Base-by-base conservation (phyloP, 2,888 invertebrate genomes). In the Drosophila prolongata region DNA sequence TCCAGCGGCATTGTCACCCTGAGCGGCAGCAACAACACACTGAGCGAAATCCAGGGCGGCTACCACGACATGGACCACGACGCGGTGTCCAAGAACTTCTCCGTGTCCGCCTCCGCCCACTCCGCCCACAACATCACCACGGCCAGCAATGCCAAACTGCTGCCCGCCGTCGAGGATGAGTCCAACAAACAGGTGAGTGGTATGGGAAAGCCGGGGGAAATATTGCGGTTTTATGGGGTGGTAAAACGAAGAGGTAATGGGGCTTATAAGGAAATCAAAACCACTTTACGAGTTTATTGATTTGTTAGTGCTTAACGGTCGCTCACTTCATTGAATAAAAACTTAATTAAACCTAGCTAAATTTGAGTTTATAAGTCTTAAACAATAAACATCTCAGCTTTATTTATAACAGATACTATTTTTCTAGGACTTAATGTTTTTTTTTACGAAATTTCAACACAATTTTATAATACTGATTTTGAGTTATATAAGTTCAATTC, bases 101-200 rank as follows among this genome's bases (percentile, higher is more conserved):
- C 80, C 8, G 84, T 71, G 2, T 55, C 87, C 47, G 83, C 81
- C 6, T 80, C 80, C 3, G 80, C 65, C 13, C 79, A 81, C 44
- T 80, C 91, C 38, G 61, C 73, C 19, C 88, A 91, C 75, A 91
- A 91, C 75, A 78, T 91, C 35, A 90, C 91, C 47, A 92, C 91
- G 68, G 91, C 91, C 65, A 92, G 92, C 64, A 92, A 92, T 42
- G 89, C 90, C 13, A 92, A 92, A 72, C 55, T 92, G 37, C 67
- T 92, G 79, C 89, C 91, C 19, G 73, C 87, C 2, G 68, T 76
- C 3, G 92, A 92, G 72, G 92, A 92, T 77, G 92, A 91, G 59
- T 83, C 89, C 58, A 92, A 91, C 70, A 85, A 92, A 57, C 91
- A 92, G 92, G 92, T 92, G 72, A 90, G 90, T 76, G 10, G n/a